Base-by-base conservation (phyloP, 2,888 invertebrate genomes). In the Herminia tarsipennalis region DNA sequence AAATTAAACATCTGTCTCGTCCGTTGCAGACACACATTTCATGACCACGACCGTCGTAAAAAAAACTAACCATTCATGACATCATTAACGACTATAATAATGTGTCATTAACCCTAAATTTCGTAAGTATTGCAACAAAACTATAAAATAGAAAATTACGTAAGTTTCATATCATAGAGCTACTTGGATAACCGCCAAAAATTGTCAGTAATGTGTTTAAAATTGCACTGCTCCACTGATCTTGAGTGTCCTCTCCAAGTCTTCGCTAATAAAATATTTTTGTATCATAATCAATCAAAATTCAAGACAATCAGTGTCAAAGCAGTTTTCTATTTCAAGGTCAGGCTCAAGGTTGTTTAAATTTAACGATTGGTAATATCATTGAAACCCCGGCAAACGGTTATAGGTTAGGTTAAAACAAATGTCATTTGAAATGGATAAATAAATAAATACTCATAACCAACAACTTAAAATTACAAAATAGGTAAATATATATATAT, bases 1-100 rank as follows among this genome's bases (percentile, higher is more conserved):
- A n/a, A n/a, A n/a, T n/a, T n/a, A n/a, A n/a, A n/a, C n/a, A n/a
- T n/a, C n/a, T 9, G 5, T 17, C 13, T 5, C 6, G 17, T 16
- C 10, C 17, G 14, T 27, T 16, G n/a, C n/a, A n/a, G n/a, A n/a
- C n/a, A 13, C 40, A 45, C 33, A 55, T 28, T 46, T 45, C 24
- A 50, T 37, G 41, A 39, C 47, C 51, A 52, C 56, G 40, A 67
- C 58, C 40, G 35, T n/a, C 24, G 34, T 48, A 41, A 47, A 46
- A 53, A 50, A 44, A n/a, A n/a, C n/a, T n/a, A n/a, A 45, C 46
- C 38, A 53, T 53, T 47, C 39, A 57, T 74, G 73, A 74, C 71
- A 64, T 70, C 73, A 74, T 56, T 56, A 56, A 52, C 52, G 53
- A 50, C 61, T 65, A 47, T 61, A 64, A 40, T 62, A 56, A 40